Base-by-base conservation (phyloP, 2,113 vertebrate species). In the Ia io region DNA sequence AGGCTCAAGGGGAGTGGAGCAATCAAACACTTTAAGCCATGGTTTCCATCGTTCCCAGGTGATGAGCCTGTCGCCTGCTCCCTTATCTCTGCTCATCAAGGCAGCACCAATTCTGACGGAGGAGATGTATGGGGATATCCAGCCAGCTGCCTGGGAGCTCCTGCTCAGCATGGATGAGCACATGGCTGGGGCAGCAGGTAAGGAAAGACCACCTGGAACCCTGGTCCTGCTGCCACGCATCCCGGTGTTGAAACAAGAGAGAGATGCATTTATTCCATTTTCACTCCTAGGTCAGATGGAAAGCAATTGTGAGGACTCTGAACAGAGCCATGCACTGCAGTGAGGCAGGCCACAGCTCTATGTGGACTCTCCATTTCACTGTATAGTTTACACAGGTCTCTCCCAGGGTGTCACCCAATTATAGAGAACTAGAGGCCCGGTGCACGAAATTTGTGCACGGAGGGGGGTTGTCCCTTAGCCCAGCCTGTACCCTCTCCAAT, bases 41-140 rank as follows among this genome's bases (percentile, higher is more conserved):
- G 12, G 6, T 91, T 96, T 95, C 44, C 0, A 11, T 93, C 96
- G 37, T 94, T 77, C 85, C 10, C 97, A 99, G 99, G 99, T 99
- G 30, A 99, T 99, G 99, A 99, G 99, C 97, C 98, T 99, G 96
- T 99, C 99, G 0, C 99, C 99, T 16, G 99, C 99, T 23, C 99
- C 99, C 44, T 97, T 99, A 32, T 99, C 99, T 1, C 98, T 99
- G 97, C 98, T 99, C 6, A 99, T 99, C 97, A 99, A 99, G 96
- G 99, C 99, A 0, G 99, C 99, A 12, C 99, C 99, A 4, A 98
- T 99, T 96, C 98, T 99, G 96, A 99, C 99, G 0, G 99, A 99
- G 76, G 99, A 99, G 97, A 99, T 99, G 99, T 99, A 99, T 0
- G 99, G 99, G 53, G 99, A 99, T 97, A 99, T 99, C 97, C 99